These are phyloP conservation scores for Menidia menidia DNA, from an alignment of 2,797 vertebrate species.

Conservation along the genomic window DNA sequence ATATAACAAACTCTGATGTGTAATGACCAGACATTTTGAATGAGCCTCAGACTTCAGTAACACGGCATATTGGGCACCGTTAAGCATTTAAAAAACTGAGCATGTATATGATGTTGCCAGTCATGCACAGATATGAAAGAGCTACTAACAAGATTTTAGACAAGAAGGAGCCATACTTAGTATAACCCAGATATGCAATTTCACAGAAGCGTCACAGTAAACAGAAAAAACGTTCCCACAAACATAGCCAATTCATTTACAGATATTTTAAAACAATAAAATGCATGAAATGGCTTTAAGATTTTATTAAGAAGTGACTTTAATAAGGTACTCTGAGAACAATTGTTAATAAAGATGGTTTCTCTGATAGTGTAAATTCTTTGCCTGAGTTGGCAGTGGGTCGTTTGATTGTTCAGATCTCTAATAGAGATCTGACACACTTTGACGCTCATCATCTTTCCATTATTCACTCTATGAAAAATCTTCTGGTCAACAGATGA, in stretches of 20 bases:
- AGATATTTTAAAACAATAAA: too few species aligned
- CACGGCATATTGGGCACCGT: neutral
- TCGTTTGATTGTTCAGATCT: slow-evolving; percentile 2
- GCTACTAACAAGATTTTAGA: neutral
- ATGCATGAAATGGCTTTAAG: too few species aligned
- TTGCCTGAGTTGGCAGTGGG: neutral
- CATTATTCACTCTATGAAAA: slow-evolving; percentile 4
- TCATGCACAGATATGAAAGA: neutral
- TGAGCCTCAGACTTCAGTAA: neutral
- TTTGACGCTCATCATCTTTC: slow-evolving; percentile 5
- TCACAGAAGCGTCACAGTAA: too few species aligned
- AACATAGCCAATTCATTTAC: too few species aligned
- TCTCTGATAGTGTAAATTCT: too few species aligned
- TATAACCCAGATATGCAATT: neutral
- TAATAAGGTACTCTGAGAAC: neutral
- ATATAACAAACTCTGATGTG: too few species aligned
- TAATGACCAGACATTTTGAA: neutral
- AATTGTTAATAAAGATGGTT: slow-evolving; percentile 4
- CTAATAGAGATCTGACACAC: neutral
- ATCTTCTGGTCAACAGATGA: slow-evolving; percentile 2
- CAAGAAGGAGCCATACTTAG: neutral
- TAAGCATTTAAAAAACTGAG: too few species aligned
- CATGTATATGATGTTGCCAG: neutral
- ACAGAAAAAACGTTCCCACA: too few species aligned
- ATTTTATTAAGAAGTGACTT: neutral